Evolutionary conservation across 2,797 vertebrate species (phyloP), one percentile per base, ranked within the genome.

Genomic region (Coreius guichenoti): DNA sequence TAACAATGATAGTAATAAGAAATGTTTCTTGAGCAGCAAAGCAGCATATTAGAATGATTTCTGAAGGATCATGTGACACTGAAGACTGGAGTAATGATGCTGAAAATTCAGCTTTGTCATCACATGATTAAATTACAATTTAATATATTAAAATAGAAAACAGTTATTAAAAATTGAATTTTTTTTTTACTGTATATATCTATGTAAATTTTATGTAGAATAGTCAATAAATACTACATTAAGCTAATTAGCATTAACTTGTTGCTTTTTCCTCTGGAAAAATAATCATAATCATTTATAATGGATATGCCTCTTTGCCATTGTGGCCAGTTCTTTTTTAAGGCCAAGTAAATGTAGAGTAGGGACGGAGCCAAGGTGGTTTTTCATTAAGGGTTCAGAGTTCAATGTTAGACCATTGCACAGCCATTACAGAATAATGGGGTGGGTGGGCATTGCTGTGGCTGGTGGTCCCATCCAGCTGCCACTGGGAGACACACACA

Each of bases 381-480:
- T 83, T 86, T 81, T 87, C 88, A 84, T 68, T 72, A 86, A 87
- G 83, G 90, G 87, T 90, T 89, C 87, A 93, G 49, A 91, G 93
- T 93, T 93, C 94, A 96, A 95, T 95, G 95, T 95, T 93, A 96
- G 91, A 88, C 89, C 90, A 93, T 91, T 93, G 89, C 89, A 79
- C 47, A 87, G 86, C 80, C 73, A 88, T 87, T 77, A 86, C 83
- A 88, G 89, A 90, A 85, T 90, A 78, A 85, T 96, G 92, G 91
- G 90, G 84, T 87, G 74, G 33, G 36, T 93, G 91, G 88, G 92
- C 93, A 90, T 90, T 84, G 82, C 85, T 90, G 89, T 92, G 91
- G 86, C 43, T 79, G 91, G 84, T 89, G 91, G 91, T 93, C 91
- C 86, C 61, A 87, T 90, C 88, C 94, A 96, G 95, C 96, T 96